phyloP scores from a whole-genome alignment of 1,140 invertebrate genomes.

The Ceratosolen solmsi region DNA sequence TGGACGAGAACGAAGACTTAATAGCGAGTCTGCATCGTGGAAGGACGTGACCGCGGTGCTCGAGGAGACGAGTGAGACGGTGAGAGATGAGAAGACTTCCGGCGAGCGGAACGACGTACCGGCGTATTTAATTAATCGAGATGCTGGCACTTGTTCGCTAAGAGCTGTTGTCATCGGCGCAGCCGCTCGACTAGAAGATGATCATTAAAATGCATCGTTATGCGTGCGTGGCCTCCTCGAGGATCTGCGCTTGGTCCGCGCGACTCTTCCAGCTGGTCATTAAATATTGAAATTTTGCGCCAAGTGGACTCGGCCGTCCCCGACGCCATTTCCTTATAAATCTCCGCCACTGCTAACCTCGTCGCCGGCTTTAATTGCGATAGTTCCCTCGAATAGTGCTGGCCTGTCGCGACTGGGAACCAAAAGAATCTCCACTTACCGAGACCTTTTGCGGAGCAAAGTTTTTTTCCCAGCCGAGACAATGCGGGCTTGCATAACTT shows the following conservation, averaged over 20 bases:
- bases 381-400: background rate
- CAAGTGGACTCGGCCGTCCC: background rate
- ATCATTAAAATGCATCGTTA: conserved; percentile 42
- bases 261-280: conserved; percentile 17
- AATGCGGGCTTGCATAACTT: background rate
- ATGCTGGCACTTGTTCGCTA: background rate
- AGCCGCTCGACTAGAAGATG: background rate
- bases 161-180: background rate
- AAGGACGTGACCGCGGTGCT: background rate
- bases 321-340: background rate
- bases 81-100: conserved; percentile 7
- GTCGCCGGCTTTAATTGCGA: conserved; percentile 12
- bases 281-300: conserved; percentile 50
- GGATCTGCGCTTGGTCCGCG: background rate
- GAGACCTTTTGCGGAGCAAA: background rate
- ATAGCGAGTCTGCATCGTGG: background rate
- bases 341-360: background rate
- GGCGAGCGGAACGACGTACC: background rate
- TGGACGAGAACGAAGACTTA: conserved; percentile 11
- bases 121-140: conserved; percentile 42
- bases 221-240: background rate
- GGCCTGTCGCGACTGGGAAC: background rate
- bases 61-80: too few relatives aligned
- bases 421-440: background rate
- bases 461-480: background rate